Evolutionary conservation across 92 coral and sea anemone genomes (phyloP).

Genomic region (Porites divaricata): DNA sequence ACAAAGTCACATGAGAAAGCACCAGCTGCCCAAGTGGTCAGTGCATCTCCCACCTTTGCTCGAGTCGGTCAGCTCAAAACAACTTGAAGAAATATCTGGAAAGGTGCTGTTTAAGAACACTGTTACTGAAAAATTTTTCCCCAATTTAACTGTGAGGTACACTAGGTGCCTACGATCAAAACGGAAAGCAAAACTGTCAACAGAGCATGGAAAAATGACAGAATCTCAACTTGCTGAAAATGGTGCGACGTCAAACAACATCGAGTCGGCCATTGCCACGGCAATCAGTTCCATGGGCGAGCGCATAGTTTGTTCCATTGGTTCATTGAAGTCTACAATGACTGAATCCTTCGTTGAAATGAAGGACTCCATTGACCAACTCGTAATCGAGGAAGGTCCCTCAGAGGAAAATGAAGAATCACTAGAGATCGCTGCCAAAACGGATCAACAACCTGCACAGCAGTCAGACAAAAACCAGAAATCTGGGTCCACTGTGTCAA

Average conservation of each 20-base stretch:
- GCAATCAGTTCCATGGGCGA: conserved; percentile 24
- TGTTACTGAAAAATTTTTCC: too few species aligned
- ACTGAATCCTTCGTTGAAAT: conserved; percentile 4
- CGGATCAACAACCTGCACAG: neutral
- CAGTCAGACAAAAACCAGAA: neutral
- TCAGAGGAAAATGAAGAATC: neutral
- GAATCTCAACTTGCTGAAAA: neutral
- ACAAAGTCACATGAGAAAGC: too few species aligned
- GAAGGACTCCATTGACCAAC: conserved; percentile 20
- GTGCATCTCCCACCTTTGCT: too few species aligned
- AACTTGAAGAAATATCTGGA: too few species aligned
- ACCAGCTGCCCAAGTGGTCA: too few species aligned
- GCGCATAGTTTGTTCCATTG: neutral
- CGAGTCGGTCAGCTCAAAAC: too few species aligned
- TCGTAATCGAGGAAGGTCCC: conserved; percentile 20
- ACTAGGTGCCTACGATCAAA: too few species aligned
- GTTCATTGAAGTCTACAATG: conserved; percentile 7
- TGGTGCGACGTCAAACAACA: neutral
- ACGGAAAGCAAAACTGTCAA: too few species aligned
- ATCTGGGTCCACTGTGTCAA: neutral
- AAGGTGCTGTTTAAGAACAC: too few species aligned
- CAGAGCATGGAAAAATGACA: neutral
- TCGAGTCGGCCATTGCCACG: conserved; percentile 17
- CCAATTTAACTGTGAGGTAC: too few species aligned
- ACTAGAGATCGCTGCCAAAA: neutral